phyloP scores from a whole-genome alignment of 1,140 invertebrate genomes.

The Saccostrea echinata region DNA sequence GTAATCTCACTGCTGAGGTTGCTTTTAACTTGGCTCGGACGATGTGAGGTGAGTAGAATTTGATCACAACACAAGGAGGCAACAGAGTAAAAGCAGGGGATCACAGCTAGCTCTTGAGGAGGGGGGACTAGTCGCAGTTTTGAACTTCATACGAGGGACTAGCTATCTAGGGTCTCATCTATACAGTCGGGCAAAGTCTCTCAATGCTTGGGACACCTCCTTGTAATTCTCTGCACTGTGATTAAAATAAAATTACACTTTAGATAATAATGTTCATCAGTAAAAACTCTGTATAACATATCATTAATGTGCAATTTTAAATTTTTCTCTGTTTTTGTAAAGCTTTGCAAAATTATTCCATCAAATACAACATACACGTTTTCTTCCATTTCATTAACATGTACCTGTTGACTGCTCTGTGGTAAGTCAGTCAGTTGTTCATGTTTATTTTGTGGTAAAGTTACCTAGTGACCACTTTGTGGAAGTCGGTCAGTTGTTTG shows the following conservation, averaged over 20 bases:
- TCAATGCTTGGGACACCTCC: constrained; percentile 85
- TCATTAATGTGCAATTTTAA: no score
- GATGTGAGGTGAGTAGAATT: neutral
- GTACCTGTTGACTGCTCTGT: constrained; percentile 82
- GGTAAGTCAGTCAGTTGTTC: constrained; percentile 65
- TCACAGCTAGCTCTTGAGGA: constrained; percentile 12
- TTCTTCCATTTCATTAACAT: neutral
- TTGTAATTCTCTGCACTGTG: constrained; percentile 87
- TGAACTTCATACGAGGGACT: neutral
- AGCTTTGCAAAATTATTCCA: no score
- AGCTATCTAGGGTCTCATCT: constrained; percentile 80
- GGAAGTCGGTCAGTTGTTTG: constrained; percentile 58
- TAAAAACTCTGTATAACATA: no score
- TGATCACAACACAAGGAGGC: constrained; percentile 5
- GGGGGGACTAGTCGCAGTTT: neutral
- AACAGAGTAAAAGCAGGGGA: constrained; percentile 22
- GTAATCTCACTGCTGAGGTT: neutral
- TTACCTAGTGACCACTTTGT: constrained; percentile 80
- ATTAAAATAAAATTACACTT: constrained; percentile 70
- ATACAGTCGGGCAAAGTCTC: constrained; percentile 89
- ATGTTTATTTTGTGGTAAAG: constrained; percentile 74
- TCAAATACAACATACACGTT: no score
- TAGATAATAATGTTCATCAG: no score
- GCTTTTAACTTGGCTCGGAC: neutral
- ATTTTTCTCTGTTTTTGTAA: no score